Conservation (phyloP, 64 coral and sea anemone genomes). For the Pocillopora damicornis region DNA sequence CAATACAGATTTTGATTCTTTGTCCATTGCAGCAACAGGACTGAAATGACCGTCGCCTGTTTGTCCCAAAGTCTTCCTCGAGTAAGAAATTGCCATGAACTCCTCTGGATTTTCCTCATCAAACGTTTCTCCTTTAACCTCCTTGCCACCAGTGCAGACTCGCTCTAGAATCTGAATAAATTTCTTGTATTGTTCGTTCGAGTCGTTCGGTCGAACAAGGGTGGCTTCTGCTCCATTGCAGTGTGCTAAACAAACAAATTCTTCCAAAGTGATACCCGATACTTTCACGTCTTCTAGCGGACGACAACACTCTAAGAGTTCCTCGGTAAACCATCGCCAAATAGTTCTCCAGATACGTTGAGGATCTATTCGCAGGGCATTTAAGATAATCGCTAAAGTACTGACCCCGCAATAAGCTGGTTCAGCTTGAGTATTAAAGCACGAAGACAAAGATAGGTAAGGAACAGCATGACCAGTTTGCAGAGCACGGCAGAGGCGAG, state of each 20-base stretch:
- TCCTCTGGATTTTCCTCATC: constrained; percentile 53
- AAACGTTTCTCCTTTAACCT: background rate
- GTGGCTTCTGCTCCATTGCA: constrained; percentile 74
- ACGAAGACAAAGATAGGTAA: constrained; percentile 70
- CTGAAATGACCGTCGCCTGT: constrained; percentile 86
- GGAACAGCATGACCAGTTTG: constrained; percentile 50
- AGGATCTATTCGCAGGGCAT: constrained; percentile 73
- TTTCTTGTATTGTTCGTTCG: constrained; percentile 38
- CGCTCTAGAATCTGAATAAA: constrained; percentile 53
- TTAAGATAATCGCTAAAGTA: constrained; percentile 78
- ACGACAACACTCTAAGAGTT: constrained; percentile 73
- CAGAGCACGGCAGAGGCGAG: constrained; percentile 54
- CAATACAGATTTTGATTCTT: constrained; percentile 69
- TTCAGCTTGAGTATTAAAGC: constrained; percentile 80
- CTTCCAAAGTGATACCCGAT: constrained; percentile 76
- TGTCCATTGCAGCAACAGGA: constrained; percentile 76
- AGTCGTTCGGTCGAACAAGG: constrained; percentile 42
- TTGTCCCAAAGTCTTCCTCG: constrained; percentile 60
- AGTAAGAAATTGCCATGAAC: constrained; percentile 67
- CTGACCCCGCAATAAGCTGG: constrained; percentile 81
- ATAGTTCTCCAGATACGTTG: constrained; percentile 76
- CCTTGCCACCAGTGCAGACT: constrained; percentile 51
- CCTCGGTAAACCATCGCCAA: constrained; percentile 89
- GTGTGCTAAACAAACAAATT: constrained; percentile 76
- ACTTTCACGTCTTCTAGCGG: constrained; percentile 68